Base-by-base conservation (phyloP, 2,113 vertebrate species). In the Megalops atlanticus region DNA sequence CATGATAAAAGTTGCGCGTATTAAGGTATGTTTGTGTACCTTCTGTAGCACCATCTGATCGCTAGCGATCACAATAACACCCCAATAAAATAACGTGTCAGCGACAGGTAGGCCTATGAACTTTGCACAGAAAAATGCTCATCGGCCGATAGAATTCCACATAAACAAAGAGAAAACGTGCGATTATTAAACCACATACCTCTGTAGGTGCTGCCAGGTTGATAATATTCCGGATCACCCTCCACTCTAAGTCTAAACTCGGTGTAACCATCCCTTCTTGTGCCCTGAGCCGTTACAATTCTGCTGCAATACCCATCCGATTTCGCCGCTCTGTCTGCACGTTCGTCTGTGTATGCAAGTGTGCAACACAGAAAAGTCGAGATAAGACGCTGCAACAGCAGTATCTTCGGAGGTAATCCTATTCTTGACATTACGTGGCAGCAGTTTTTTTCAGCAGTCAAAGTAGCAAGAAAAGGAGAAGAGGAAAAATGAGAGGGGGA, bases 191-290 rank as follows among this genome's bases (percentile, higher is more conserved):
- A n/a, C n/a, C n/a, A 78, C 92, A 94, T 93, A 99, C 98, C 98
- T 90, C 96, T 95, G 91, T 99, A 99, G 87, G 96, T 99, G 95
- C 93, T 97, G 8, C 96, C 96, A 1, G 98, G 97, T 86, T 97
- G 97, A 84, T 99, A 99, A 92, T 92, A 95, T 85, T 98, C 96
- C 0, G 97, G 98, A 79, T 98, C 97, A 76, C 97, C 97, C 87
- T 99, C 98, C 52, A 99, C 95, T 86, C 96, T 95, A 77, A 99
- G 97, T 84, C 96, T 95, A 90, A 99, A 99, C 91, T 98, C 98
- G 78, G 88, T 97, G 89, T 95, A 97, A 78, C 94, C 93, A 89
- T 99, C 98, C 83, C 94, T 96, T 83, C 95, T 89, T 39, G 93
- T 95, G 88, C 95, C 95, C 84, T 98, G 97, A 82, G 95, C 97